Evolutionary conservation across 1,140 invertebrate genomes (phyloP).

Genomic region (Meloidogyne floridensis): DNA sequence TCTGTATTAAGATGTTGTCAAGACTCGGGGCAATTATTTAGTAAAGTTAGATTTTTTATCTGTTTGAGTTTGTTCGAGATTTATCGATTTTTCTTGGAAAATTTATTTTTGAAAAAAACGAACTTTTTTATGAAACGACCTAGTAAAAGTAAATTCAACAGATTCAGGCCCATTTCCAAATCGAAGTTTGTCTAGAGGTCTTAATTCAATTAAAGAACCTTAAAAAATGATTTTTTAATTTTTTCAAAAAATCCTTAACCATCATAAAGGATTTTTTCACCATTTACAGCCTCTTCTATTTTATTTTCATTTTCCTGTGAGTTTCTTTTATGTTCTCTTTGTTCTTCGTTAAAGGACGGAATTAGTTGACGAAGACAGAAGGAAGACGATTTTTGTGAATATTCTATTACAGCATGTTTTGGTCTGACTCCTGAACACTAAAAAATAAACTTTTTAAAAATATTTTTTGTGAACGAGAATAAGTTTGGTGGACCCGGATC

Average conservation of each 20-base stretch:
- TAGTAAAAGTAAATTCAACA: conserved; percentile 37
- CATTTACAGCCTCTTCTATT: no score
- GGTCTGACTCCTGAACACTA: conserved; percentile 27
- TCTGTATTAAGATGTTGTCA: no score
- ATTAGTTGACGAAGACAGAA: conserved; percentile 44
- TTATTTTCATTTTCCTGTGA: no score
- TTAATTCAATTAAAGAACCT: conserved; percentile 36
- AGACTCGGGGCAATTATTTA: no score
- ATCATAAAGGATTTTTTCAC: neutral
- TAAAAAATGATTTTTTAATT: neutral
- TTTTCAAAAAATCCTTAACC: no score
- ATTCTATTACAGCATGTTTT: conserved; percentile 45
- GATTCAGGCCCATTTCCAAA: conserved; percentile 31
- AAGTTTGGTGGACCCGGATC: no score
- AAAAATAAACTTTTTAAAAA: conserved; percentile 20
- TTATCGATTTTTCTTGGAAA: no score
- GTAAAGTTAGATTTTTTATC: no score
- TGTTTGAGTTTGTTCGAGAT: no score
- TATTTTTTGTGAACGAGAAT: no score
- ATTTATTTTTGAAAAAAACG: no score
- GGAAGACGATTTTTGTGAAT: conserved; percentile 42
- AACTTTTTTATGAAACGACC: no score
- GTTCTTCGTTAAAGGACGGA: neutral
- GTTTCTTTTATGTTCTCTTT: neutral
- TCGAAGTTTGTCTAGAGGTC: conserved; percentile 31